These are phyloP conservation scores for Gymnoscopelus microlampas DNA, from an alignment of 2,797 vertebrate species.

Conservation along the genomic window DNA sequence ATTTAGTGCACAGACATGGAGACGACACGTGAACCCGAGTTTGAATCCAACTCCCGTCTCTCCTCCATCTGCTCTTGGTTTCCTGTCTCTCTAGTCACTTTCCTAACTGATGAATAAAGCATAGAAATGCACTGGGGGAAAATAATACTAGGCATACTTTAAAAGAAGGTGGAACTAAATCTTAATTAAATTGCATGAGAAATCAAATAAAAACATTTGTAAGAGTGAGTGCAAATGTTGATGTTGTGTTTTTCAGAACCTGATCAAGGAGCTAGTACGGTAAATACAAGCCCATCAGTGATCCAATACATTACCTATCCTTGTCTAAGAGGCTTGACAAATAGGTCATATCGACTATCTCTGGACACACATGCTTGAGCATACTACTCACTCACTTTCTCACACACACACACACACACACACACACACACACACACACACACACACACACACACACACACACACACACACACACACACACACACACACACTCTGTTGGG, in stretches of 20 bases:
- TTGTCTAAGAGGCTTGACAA: background rate
- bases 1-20: no score
- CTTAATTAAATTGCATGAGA: no score
- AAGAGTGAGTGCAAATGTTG: no score
- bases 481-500: background rate
- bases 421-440: background rate
- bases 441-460: slow-evolving; percentile 6
- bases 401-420: background rate
- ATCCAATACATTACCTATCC: background rate
- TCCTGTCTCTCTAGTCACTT: no score
- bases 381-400: no score
- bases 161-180: background rate
- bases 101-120: no score
- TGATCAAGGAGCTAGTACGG: background rate
- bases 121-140: no score
- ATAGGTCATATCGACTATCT: slow-evolving; percentile 1
- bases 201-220: no score
- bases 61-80: no score
- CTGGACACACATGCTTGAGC: background rate
- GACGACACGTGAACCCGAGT: no score
- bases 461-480: slow-evolving; percentile 2
- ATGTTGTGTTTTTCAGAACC: background rate
- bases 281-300: background rate
- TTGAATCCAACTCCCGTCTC: no score
- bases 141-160: no score